phyloP scores from a whole-genome alignment of 2,888 invertebrate species.

The Myopa testacea region DNA sequence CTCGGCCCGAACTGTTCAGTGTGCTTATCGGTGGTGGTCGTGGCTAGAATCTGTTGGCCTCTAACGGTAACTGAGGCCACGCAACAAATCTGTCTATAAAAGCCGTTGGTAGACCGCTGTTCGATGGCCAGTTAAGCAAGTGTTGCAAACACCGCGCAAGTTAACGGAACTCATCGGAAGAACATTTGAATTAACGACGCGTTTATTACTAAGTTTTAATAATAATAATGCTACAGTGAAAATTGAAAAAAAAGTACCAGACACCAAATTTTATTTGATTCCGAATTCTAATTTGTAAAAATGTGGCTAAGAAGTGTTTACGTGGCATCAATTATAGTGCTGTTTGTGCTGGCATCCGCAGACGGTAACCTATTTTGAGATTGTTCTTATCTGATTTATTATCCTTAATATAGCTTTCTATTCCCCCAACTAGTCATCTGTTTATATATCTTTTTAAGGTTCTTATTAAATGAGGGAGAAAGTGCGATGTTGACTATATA shows the following conservation, averaged over 20 bases:
- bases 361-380: slow-evolving; percentile 50
- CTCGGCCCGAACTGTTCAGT: background rate
- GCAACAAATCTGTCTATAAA: slow-evolving; percentile 54
- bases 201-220: background rate
- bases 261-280: background rate
- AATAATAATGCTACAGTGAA: slow-evolving; percentile 3
- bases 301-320: slow-evolving; percentile 54
- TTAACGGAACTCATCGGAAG: background rate
- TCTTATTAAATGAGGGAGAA: background rate
- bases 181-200: background rate
- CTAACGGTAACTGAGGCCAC: slow-evolving; percentile 37
- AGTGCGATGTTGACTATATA: too few species aligned
- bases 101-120: slow-evolving; percentile 56
- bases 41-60: slow-evolving; percentile 43
- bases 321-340: slow-evolving; percentile 51
- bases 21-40: slow-evolving; percentile 20
- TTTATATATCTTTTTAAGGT: background rate
- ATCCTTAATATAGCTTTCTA: background rate
- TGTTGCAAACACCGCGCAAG: slow-evolving; percentile 26
- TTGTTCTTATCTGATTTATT: too few species aligned
- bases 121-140: slow-evolving; percentile 53
- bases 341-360: slow-evolving; percentile 53
- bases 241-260: background rate
- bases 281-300: slow-evolving; percentile 29
- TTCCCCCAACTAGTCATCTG: background rate